Evolutionary conservation across 1,140 invertebrate species (phyloP).

Genomic region (Paracyclopina nana): DNA sequence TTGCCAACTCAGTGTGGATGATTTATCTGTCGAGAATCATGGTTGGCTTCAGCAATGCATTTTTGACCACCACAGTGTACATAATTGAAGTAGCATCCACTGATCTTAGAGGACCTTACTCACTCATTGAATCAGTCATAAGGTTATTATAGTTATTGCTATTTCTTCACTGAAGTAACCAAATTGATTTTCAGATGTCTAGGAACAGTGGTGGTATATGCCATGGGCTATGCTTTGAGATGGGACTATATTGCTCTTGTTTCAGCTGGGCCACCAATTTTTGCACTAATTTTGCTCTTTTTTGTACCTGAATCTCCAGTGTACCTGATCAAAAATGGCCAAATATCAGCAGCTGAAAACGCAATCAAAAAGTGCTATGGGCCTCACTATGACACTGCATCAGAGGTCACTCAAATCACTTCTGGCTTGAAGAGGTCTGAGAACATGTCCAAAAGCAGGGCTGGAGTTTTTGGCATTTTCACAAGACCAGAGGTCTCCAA

Average conservation of each 20-base stretch:
- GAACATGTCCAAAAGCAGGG: too few species aligned
- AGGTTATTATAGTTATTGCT: too few species aligned
- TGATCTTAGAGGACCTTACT: not conserved
- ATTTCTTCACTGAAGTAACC: too few species aligned
- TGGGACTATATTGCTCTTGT: not conserved
- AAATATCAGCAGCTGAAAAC: not conserved
- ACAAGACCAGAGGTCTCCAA: slow-evolving; percentile 1
- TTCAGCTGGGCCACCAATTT: not conserved
- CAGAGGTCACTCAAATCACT: not conserved
- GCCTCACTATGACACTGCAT: not conserved
- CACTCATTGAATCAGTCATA: not conserved
- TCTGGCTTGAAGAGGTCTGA: too few species aligned
- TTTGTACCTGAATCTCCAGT: not conserved
- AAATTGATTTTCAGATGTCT: slow-evolving; percentile 1
- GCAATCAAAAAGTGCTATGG: not conserved
- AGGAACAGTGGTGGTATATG: not conserved
- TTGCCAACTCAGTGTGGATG: not conserved
- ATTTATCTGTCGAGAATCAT: not conserved
- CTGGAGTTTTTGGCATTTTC: too few species aligned
- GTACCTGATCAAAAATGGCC: not conserved
- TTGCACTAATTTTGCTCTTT: not conserved
- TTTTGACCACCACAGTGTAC: not conserved
- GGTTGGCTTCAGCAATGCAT: not conserved
- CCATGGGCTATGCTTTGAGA: not conserved
- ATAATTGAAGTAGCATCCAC: not conserved